Evolutionary conservation across 2,888 invertebrate genomes (phyloP).

Genomic region (Apodemia zela): DNA sequence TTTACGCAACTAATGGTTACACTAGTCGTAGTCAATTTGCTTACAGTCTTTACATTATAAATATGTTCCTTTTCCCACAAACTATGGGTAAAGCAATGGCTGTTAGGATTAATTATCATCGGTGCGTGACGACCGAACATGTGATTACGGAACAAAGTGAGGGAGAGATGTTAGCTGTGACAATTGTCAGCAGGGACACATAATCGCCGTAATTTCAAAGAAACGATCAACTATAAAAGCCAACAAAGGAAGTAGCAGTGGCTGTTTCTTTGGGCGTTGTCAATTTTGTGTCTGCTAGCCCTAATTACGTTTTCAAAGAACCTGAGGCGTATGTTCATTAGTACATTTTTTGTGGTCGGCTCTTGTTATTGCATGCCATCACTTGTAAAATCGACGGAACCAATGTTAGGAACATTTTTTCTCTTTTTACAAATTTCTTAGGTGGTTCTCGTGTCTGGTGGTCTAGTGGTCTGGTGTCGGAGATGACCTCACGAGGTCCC

Average conservation of each 20-base stretch:
- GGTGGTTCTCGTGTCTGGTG: too few species aligned
- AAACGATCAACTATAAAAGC: constrained; percentile 33
- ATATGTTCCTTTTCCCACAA: constrained; percentile 24
- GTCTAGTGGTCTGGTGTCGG: too few species aligned
- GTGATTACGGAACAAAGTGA: constrained; percentile 51
- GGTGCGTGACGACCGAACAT: constrained; percentile 61
- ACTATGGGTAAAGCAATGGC: constrained; percentile 14
- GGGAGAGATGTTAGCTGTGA: constrained; percentile 39
- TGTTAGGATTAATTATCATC: constrained; percentile 50
- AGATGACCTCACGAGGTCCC: too few species aligned
- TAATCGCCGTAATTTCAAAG: constrained; percentile 53
- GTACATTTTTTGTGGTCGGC: constrained; percentile 25
- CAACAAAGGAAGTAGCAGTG: constrained; percentile 17
- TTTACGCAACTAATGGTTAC: neutral
- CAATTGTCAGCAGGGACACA: constrained; percentile 51
- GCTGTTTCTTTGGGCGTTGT: constrained; percentile 31
- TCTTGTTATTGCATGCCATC: constrained; percentile 16
- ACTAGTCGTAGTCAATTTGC: neutral
- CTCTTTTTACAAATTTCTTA: too few species aligned
- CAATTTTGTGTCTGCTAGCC: constrained; percentile 46
- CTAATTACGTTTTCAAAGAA: constrained; percentile 51
- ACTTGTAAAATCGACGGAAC: neutral
- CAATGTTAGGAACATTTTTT: too few species aligned
- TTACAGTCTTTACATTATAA: constrained; percentile 12
- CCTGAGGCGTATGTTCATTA: constrained; percentile 36